Evolutionary conservation across 2,888 invertebrate species (phyloP).

Genomic region (Drosophila trichaetosa): DNA sequence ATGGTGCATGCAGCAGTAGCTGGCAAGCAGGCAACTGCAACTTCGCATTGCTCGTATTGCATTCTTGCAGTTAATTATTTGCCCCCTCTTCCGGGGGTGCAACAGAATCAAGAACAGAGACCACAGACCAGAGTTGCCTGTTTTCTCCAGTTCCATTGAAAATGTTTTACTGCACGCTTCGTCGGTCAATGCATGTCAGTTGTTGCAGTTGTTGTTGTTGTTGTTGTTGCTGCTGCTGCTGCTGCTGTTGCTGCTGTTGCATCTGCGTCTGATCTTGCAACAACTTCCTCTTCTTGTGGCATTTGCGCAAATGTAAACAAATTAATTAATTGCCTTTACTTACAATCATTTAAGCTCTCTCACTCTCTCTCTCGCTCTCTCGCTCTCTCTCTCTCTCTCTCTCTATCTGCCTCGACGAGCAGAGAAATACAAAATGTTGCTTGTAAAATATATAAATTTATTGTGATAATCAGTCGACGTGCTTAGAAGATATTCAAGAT

Average conservation of each 20-base stretch:
- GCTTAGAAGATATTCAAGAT: constrained; percentile 30
- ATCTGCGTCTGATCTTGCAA: constrained; percentile 77
- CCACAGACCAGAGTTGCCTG: constrained; percentile 55
- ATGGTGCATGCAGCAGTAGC: constrained; percentile 30
- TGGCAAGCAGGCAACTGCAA: constrained; percentile 19
- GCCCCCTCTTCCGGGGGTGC: constrained; percentile 37
- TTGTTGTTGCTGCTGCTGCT: constrained; percentile 24
- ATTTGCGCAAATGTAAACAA: constrained; percentile 76
- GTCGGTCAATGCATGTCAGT: constrained; percentile 77
- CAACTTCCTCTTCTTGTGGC: constrained; percentile 79
- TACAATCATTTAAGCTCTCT: constrained; percentile 60
- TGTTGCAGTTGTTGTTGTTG: constrained; percentile 31
- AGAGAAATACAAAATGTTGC: constrained; percentile 34
- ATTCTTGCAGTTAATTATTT: constrained; percentile 80
- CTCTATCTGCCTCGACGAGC: constrained; percentile 7
- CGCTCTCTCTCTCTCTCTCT: not conserved
- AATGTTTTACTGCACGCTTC: constrained; percentile 79
- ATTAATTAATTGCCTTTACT: constrained; percentile 78
- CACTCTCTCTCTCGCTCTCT: not conserved
- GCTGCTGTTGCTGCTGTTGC: constrained; percentile 57
- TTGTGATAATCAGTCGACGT: constrained; percentile 35
- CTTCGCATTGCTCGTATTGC: constrained; percentile 74
- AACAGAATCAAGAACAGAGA: constrained; percentile 21
- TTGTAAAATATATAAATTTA: constrained; percentile 59
- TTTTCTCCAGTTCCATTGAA: constrained; percentile 75